phyloP scores from a whole-genome alignment of 1,140 invertebrate genomes.

The Polypedilum pembai region DNA sequence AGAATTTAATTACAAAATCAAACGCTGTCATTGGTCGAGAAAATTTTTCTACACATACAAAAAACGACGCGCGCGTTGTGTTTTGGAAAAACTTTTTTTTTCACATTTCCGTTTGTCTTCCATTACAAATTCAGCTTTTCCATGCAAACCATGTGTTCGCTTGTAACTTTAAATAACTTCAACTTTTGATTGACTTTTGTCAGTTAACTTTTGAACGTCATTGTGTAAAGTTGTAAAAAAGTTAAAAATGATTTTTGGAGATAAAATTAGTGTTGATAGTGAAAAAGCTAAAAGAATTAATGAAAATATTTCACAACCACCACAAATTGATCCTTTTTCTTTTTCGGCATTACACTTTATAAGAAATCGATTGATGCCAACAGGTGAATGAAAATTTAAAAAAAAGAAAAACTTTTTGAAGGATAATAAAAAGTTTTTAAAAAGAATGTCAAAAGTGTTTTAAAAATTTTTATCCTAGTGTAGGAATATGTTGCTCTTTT shows the following conservation, averaged over 20 bases:
- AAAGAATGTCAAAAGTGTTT: neutral
- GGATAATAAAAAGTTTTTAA: neutral
- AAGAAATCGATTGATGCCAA: neutral
- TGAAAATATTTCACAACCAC: neutral
- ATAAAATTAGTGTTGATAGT: slow-evolving; percentile 1
- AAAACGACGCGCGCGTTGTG: neutral
- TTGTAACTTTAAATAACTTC: slow-evolving; percentile 10
- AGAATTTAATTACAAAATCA: slow-evolving; percentile 22
- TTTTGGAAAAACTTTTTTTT: neutral
- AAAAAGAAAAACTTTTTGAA: neutral
- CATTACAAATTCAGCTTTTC: neutral
- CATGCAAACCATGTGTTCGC: neutral
- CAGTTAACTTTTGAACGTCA: neutral
- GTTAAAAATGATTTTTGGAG: slow-evolving; percentile 16
- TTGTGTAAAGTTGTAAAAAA: neutral
- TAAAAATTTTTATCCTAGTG: too few species aligned
- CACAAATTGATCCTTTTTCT: neutral
- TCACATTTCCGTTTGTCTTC: neutral
- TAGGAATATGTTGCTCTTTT: too few species aligned
- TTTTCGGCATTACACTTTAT: slow-evolving; percentile 13
- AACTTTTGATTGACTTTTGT: slow-evolving; percentile 28
- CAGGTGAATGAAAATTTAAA: neutral
- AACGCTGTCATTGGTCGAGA: neutral
- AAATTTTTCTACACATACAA: slow-evolving; percentile 4
- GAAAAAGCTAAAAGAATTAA: slow-evolving; percentile 16